Conservation (phyloP, 2,888 invertebrate species). For the Tenthredo livida region DNA sequence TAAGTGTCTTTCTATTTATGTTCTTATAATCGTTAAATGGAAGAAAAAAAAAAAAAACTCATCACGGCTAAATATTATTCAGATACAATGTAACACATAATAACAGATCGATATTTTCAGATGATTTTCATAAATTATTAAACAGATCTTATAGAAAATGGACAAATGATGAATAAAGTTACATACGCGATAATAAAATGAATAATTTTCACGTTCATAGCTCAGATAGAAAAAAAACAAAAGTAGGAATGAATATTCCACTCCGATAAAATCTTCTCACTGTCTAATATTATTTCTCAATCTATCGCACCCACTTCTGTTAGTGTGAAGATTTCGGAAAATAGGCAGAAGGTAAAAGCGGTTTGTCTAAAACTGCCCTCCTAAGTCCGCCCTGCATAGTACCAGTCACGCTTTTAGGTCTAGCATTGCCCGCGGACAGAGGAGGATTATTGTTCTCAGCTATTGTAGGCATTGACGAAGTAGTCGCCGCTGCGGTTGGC, state of each 20-base stretch:
- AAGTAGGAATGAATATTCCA: too few relatives aligned
- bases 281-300: background rate
- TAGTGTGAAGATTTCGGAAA: slow-evolving; percentile 74
- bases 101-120: background rate
- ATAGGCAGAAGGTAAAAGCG: slow-evolving; percentile 74
- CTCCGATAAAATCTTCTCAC: too few relatives aligned
- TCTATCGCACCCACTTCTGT: slow-evolving; percentile 36
- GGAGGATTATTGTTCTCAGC: slow-evolving; percentile 73
- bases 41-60: background rate
- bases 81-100: background rate
- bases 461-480: slow-evolving; percentile 64
- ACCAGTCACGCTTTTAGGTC: slow-evolving; percentile 68
- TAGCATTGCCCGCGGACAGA: slow-evolving; percentile 66
- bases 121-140: background rate
- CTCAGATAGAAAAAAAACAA: background rate
- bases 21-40: background rate
- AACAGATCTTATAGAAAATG: background rate
- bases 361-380: slow-evolving; percentile 72
- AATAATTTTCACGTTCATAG: slow-evolving; percentile 1
- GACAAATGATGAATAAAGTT: background rate
- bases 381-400: slow-evolving; percentile 73
- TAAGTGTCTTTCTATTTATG: slow-evolving; percentile 41
- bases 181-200: background rate
- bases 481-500: slow-evolving; percentile 62
- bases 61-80: background rate